Conservation (phyloP, 2,888 invertebrate genomes). For the Thecocarcelia acutangulata region DNA sequence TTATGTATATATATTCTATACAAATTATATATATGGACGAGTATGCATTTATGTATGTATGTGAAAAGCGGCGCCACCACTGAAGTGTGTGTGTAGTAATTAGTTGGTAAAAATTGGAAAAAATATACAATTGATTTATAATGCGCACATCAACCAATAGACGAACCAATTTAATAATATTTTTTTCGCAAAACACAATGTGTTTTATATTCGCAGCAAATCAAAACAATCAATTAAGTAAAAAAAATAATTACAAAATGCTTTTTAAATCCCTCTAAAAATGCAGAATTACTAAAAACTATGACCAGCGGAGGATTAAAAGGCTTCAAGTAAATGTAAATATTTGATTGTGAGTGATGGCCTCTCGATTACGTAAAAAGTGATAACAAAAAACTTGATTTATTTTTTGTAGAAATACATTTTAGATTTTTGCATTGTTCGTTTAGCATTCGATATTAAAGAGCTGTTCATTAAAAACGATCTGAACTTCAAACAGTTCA, state of each 20-base stretch:
- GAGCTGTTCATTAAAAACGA: no score
- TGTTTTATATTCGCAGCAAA: slow-evolving; percentile 22
- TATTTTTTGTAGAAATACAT: no score
- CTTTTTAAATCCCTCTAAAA: slow-evolving; percentile 74
- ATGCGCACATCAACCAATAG: slow-evolving; percentile 67
- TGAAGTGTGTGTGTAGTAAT: slow-evolving; percentile 75
- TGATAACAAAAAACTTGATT: no score
- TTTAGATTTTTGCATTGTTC: no score
- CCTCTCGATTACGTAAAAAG: slow-evolving; percentile 16
- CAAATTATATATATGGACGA: no score
- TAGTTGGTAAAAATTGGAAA: slow-evolving; percentile 11
- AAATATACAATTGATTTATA: slow-evolving; percentile 72
- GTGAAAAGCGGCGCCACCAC: slow-evolving; percentile 75
- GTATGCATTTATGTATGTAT: no score
- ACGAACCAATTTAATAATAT: slow-evolving; percentile 58
- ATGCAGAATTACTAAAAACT: slow-evolving; percentile 69
- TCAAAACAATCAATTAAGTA: slow-evolving; percentile 56
- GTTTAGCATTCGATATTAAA: no score
- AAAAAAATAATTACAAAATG: slow-evolving; percentile 71
- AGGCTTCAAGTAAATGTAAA: slow-evolving; percentile 50
- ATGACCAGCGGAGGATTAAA: slow-evolving; percentile 57
- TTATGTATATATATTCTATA: no score
- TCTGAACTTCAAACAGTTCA: no score
- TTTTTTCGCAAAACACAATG: slow-evolving; percentile 23
- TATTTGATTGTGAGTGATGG: slow-evolving; percentile 45